phyloP scores from a whole-genome alignment of 2,888 invertebrate genomes.

The Heliothis peltigera region DNA sequence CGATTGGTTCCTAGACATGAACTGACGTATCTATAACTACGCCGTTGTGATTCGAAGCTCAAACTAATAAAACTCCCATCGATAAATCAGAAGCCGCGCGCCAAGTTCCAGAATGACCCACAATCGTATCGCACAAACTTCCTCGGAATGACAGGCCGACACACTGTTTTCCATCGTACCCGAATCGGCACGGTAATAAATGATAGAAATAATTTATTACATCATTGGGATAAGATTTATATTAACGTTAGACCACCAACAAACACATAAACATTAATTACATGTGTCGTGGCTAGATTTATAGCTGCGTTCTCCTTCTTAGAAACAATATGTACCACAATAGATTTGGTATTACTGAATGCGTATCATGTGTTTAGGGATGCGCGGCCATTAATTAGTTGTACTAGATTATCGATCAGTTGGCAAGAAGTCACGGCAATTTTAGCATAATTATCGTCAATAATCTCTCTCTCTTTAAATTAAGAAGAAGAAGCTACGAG shows the following conservation, averaged over 20 bases:
- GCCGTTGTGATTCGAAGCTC: slow-evolving; percentile 6
- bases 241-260: slow-evolving; percentile 59
- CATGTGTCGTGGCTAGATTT: slow-evolving; percentile 55
- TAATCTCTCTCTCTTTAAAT: not conserved
- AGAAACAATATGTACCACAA: slow-evolving; percentile 50
- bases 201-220: slow-evolving; percentile 57
- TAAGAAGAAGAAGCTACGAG: no score
- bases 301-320: slow-evolving; percentile 48
- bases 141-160: slow-evolving; percentile 47
- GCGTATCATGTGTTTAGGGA: slow-evolving; percentile 28
- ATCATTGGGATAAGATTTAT: slow-evolving; percentile 58
- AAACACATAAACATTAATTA: slow-evolving; percentile 61
- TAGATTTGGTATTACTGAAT: slow-evolving; percentile 39
- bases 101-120: slow-evolving; percentile 46
- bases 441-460: not conserved
- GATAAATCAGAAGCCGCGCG: slow-evolving; percentile 36
- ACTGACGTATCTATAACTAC: slow-evolving; percentile 6
- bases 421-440: slow-evolving; percentile 5
- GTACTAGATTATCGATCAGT: slow-evolving; percentile 7
- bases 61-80: slow-evolving; percentile 22
- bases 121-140: slow-evolving; percentile 45
- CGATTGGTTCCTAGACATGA: not conserved
- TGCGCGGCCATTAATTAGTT: slow-evolving; percentile 28
- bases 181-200: slow-evolving; percentile 56
- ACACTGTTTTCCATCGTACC: slow-evolving; percentile 52